A percentile compares a stretch with the other conserved stretches of the same genome.
phyloP scores from a whole-genome alignment of 2,113 vertebrate species.

The Grus americana region DNA sequence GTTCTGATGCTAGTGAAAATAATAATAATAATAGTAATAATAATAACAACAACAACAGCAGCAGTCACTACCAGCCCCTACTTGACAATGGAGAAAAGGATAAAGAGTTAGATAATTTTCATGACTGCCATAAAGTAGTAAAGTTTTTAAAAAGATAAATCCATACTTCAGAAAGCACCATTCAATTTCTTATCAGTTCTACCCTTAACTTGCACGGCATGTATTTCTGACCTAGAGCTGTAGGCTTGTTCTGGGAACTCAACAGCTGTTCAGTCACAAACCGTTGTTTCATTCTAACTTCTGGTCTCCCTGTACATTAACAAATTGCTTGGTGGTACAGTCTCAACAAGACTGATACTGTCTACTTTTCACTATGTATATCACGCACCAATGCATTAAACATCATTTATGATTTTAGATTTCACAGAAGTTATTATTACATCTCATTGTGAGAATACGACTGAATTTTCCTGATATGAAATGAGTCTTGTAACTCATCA shows the following conservation, averaged over 20 bases:
- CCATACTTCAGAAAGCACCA: not conserved
- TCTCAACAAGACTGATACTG: not conserved
- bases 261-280: not conserved
- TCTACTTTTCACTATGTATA: not conserved
- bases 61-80: not conserved
- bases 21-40: not conserved
- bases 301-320: not conserved
- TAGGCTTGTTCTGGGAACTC: not conserved
- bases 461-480: constrained; percentile 37
- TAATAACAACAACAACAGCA: not conserved
- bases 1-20: not conserved
- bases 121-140: not conserved
- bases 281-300: not conserved
- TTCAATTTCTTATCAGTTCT: not conserved
- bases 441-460: constrained; percentile 40
- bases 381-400: constrained; percentile 3
- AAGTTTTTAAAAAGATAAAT: not conserved
- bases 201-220: not conserved
- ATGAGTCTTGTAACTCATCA: constrained; percentile 43
- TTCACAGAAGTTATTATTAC: constrained; percentile 27
- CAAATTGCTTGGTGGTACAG: not conserved
- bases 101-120: not conserved
- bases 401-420: constrained; percentile 32
- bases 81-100: not conserved
- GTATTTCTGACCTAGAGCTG: not conserved